A percentile compares a stretch with the other conserved stretches of the same genome.
phyloP scores from a whole-genome alignment of 1,140 invertebrate species.

The Physella acuta region DNA sequence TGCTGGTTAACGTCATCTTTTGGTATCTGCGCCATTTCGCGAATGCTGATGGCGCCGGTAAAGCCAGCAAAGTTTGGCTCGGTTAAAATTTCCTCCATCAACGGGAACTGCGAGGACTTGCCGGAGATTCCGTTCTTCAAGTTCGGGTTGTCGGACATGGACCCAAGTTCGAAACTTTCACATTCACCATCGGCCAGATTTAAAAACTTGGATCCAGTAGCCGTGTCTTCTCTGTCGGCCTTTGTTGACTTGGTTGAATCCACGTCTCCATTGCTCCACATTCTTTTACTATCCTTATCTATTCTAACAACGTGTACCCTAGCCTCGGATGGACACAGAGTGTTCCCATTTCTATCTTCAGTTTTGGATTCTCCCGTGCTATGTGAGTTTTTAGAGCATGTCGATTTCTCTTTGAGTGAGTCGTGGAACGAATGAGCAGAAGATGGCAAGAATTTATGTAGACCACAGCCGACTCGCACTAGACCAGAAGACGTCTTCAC shows the following conservation, averaged over 20 bases:
- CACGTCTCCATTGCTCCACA: not conserved
- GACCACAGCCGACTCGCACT: slow-evolving; percentile 12
- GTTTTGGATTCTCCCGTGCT: too few relatives aligned
- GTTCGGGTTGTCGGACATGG: not conserved
- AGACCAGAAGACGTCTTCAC: slow-evolving; percentile 20
- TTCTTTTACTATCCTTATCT: not conserved
- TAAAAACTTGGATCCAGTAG: not conserved
- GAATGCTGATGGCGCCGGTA: not conserved
- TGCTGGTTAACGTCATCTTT: not conserved
- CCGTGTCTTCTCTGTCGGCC: not conserved
- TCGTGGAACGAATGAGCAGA: not conserved
- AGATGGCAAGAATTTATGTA: not conserved
- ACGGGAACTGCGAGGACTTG: slow-evolving; percentile 2
- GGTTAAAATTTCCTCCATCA: slow-evolving; percentile 15
- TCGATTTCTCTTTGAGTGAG: not conserved
- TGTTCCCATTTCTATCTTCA: too few relatives aligned
- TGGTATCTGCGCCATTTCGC: not conserved
- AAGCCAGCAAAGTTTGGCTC: not conserved
- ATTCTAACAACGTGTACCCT: not conserved
- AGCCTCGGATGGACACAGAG: not conserved
- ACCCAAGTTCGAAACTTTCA: not conserved
- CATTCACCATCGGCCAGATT: not conserved
- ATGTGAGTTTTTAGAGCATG: too few relatives aligned
- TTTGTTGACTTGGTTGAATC: not conserved
- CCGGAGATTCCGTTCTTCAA: not conserved